Evolutionary conservation across 1,140 invertebrate genomes (phyloP).

Genomic region (Pararge aegeria): DNA sequence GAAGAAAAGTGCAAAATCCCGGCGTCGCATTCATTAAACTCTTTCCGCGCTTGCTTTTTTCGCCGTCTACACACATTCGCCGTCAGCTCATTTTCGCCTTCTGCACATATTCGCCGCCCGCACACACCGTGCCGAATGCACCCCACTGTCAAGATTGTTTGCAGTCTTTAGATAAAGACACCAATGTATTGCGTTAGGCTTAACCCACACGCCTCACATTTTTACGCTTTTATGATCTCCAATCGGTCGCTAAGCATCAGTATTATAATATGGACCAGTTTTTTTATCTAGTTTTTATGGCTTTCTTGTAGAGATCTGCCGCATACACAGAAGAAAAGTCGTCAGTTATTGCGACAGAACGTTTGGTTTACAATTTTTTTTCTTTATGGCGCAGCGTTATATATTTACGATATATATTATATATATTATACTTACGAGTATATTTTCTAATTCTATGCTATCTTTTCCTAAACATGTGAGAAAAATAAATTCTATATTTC

Average conservation of each 20-base stretch:
- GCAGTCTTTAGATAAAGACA: slow-evolving; percentile 44
- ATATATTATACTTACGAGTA: too few species aligned
- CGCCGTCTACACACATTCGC: neutral
- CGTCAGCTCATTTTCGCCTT: slow-evolving; percentile 26
- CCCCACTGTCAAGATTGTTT: slow-evolving; percentile 42
- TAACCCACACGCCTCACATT: neutral
- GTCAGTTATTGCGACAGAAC: too few species aligned
- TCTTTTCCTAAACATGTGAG: too few species aligned
- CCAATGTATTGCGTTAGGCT: slow-evolving; percentile 7
- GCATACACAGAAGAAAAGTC: too few species aligned
- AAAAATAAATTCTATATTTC: too few species aligned
- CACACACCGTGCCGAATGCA: slow-evolving; percentile 28
- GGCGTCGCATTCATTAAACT: slow-evolving; percentile 44
- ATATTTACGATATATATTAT: too few species aligned
- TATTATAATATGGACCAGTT: too few species aligned
- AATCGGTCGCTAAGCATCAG: neutral
- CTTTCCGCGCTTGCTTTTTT: slow-evolving; percentile 23
- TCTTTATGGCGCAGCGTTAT: too few species aligned
- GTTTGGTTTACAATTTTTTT: too few species aligned
- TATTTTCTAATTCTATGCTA: too few species aligned
- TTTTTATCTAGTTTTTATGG: too few species aligned
- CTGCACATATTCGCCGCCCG: slow-evolving; percentile 6
- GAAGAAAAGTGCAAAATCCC: slow-evolving; percentile 15
- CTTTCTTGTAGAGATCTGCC: too few species aligned
- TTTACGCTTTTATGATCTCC: neutral